Evolutionary conservation across 2,797 vertebrate species (phyloP).

Genomic region (Hydrocynus forskahlii): DNA sequence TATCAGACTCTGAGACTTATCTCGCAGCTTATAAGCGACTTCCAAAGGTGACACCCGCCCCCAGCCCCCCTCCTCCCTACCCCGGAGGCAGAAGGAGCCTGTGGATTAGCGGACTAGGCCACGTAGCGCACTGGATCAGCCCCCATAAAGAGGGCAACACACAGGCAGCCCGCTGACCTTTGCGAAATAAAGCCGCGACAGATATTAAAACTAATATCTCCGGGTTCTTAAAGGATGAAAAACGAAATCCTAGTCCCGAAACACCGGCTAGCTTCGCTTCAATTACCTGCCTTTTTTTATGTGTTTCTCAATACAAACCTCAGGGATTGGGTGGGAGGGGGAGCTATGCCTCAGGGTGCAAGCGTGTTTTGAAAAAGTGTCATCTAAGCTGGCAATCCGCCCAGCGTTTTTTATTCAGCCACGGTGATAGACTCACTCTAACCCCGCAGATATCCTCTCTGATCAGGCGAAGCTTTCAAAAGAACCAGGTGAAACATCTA

Average conservation of each 20-base stretch:
- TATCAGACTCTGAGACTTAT: conserved; percentile 68
- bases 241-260: conserved; percentile 51
- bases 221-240: conserved; percentile 67
- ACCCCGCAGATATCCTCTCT: conserved; percentile 69
- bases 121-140: conserved; percentile 57
- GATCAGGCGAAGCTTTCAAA: conserved; percentile 70
- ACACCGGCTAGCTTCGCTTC: conserved; percentile 64
- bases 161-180: conserved; percentile 71
- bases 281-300: conserved; percentile 62
- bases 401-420: conserved; percentile 69
- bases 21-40: conserved; percentile 67
- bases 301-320: conserved; percentile 60
- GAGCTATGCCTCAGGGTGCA: conserved; percentile 65
- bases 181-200: conserved; percentile 64
- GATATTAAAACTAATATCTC: conserved; percentile 66
- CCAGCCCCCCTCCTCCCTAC: conserved; percentile 46
- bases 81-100: conserved; percentile 48
- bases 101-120: conserved; percentile 64
- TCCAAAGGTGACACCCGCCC: conserved; percentile 64
- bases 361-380: conserved; percentile 73
- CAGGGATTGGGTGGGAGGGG: conserved; percentile 63
- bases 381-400: conserved; percentile 73
- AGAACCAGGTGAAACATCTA: conserved; percentile 73
- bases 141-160: conserved; percentile 62
- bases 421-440: conserved; percentile 72